These are phyloP conservation scores for Horisme vitalbata DNA, from an alignment of 2,888 invertebrate species.

Conservation along the genomic window DNA sequence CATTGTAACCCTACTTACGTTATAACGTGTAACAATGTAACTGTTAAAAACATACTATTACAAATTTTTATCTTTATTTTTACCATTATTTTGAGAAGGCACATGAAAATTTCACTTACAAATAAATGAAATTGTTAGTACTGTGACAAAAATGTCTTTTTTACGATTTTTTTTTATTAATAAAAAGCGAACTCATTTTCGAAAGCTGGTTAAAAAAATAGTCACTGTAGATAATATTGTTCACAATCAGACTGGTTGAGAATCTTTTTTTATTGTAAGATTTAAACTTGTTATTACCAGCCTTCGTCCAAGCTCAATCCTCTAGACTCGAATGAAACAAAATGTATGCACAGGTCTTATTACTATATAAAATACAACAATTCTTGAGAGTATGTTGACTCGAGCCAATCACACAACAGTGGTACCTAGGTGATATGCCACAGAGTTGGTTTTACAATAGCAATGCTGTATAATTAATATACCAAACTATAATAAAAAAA, in stretches of 20 bases:
- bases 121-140: slow-evolving; percentile 64
- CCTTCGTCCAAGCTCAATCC: slow-evolving; percentile 46
- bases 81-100: slow-evolving; percentile 77
- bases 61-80: slow-evolving; percentile 51
- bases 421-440: slow-evolving; percentile 76
- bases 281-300: slow-evolving; percentile 39
- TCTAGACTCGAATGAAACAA: slow-evolving; percentile 45
- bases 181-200: slow-evolving; percentile 39
- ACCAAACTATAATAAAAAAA: background rate
- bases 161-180: slow-evolving; percentile 14
- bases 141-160: slow-evolving; percentile 38
- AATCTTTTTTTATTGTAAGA: slow-evolving; percentile 13
- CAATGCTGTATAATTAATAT: slow-evolving; percentile 42
- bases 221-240: slow-evolving; percentile 6
- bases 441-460: slow-evolving; percentile 58
- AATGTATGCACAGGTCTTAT: slow-evolving; percentile 67
- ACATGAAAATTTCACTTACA: slow-evolving; percentile 78
- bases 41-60: slow-evolving; percentile 68
- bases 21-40: slow-evolving; percentile 67
- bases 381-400: slow-evolving; percentile 51
- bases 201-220: slow-evolving; percentile 19
- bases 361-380: slow-evolving; percentile 80
- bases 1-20: slow-evolving; percentile 64
- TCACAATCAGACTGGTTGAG: slow-evolving; percentile 10
- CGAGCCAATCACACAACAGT: slow-evolving; percentile 50